A percentile compares a stretch with the other conserved stretches of the same genome.
Conservation (phyloP, 2,113 vertebrate genomes). For the Hyaena hyaena region DNA sequence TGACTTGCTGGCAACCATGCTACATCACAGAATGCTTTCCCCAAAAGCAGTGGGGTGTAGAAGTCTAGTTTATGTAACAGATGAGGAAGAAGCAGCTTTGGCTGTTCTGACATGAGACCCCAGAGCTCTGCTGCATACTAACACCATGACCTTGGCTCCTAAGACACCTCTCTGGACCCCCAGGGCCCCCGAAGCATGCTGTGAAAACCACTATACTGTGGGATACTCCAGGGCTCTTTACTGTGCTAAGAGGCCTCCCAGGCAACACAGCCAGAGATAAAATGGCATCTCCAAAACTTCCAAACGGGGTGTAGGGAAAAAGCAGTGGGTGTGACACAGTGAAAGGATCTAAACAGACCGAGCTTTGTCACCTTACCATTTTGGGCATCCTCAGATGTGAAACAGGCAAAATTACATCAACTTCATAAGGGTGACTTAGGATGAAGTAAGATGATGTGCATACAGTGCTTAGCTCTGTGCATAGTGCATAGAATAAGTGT, state of each 20-base stretch:
- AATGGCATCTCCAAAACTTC: background rate
- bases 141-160: background rate
- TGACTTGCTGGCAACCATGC: background rate
- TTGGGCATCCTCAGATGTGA: background rate
- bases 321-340: background rate
- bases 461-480: background rate
- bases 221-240: background rate
- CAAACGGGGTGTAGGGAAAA: background rate
- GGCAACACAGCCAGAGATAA: background rate
- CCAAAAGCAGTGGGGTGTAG: rapidly evolving
- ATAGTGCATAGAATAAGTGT: rapidly evolving
- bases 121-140: rapidly evolving
- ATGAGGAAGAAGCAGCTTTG: background rate
- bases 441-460: background rate
- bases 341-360: background rate
- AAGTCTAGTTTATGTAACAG: background rate
- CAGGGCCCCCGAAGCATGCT: background rate
- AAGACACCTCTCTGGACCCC: background rate
- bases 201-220: background rate
- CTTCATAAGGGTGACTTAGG: background rate
- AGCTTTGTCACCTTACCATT: background rate
- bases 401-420: background rate
- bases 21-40: rapidly evolving
- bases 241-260: background rate
- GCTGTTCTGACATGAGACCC: background rate